These are phyloP conservation scores for Noctua comes DNA, from an alignment of 2,888 invertebrate genomes.

Conservation along the genomic window DNA sequence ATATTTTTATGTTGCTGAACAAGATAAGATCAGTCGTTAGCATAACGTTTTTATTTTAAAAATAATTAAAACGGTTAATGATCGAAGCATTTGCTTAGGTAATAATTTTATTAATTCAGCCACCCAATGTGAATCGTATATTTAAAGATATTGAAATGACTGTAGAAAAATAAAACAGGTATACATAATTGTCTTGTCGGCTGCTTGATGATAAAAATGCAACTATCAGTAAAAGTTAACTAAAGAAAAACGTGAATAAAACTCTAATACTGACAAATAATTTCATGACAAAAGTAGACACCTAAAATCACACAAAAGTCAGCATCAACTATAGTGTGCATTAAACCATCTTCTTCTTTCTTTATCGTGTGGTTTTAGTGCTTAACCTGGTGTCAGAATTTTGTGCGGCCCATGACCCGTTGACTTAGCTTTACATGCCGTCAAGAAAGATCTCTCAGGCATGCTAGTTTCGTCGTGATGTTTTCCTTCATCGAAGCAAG, in stretches of 20 bases:
- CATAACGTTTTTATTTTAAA: slow-evolving; percentile 20
- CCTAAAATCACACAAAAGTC: background rate
- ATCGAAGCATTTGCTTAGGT: no score
- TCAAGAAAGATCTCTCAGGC: no score
- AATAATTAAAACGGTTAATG: slow-evolving; percentile 11
- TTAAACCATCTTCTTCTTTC: no score
- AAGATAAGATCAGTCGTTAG: slow-evolving; percentile 47
- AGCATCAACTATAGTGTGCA: background rate
- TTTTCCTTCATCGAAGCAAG: no score
- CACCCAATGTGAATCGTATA: background rate
- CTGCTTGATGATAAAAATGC: background rate
- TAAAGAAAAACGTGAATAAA: background rate
- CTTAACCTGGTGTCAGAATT: no score
- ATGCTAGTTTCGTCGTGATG: no score
- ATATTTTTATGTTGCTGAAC: slow-evolving; percentile 35
- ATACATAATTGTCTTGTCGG: background rate
- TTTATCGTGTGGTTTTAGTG: no score
- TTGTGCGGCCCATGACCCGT: no score
- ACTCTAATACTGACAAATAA: no score
- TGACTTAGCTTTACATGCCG: no score
- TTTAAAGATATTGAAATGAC: background rate
- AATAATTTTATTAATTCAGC: background rate
- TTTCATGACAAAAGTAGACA: background rate
- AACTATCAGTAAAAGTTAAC: background rate
- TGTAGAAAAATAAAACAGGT: background rate